Conservation (phyloP, 2,797 vertebrate species). For the Sorex maritimensis region DNA sequence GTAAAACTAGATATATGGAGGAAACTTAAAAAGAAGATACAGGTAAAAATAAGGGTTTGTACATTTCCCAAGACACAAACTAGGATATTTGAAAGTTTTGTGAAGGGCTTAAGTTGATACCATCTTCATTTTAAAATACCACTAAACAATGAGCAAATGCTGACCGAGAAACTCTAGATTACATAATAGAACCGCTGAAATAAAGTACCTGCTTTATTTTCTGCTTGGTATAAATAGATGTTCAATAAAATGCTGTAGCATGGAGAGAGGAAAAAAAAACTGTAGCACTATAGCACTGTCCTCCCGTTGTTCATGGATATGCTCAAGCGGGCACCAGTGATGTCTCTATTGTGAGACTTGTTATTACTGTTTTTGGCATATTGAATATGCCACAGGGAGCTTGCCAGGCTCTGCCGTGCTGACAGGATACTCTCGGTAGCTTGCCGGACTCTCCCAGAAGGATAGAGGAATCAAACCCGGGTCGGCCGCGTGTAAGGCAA, state of each 20-base stretch:
- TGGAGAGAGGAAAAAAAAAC: no score
- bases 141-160: neutral
- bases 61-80: neutral
- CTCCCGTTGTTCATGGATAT: no score
- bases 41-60: neutral
- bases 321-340: no score
- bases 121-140: neutral
- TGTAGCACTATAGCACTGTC: no score
- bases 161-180: neutral
- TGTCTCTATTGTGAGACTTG: no score
- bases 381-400: no score
- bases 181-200: constrained; percentile 12
- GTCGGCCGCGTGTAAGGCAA: no score
- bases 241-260: neutral
- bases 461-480: no score
- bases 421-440: no score
- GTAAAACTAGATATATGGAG: neutral
- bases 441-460: no score
- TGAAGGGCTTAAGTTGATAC: neutral
- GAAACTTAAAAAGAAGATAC: neutral
- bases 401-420: no score
- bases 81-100: neutral
- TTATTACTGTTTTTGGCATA: no score
- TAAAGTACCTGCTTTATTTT: neutral
- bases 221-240: neutral